Evolutionary conservation across 2,888 invertebrate genomes (phyloP).

Genomic region (Cephus spinipes): DNA sequence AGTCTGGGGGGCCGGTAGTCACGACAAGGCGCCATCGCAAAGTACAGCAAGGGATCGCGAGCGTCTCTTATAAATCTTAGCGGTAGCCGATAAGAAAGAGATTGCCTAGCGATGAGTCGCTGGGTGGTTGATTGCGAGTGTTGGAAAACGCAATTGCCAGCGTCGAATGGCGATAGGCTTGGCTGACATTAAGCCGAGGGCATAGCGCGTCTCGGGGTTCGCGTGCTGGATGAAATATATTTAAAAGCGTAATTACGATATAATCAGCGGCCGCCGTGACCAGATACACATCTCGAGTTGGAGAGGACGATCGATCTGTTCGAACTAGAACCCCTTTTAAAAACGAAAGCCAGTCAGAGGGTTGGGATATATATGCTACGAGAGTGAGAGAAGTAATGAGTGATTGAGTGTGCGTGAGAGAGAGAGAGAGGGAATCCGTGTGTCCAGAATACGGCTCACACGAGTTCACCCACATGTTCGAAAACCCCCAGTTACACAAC

Average conservation of each 20-base stretch:
- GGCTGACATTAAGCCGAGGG: constrained; percentile 46
- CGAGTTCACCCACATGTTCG: constrained; percentile 5
- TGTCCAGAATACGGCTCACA: constrained; percentile 9
- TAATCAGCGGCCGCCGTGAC: constrained; percentile 58
- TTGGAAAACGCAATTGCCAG: not conserved
- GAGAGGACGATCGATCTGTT: constrained; percentile 57
- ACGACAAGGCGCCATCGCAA: constrained; percentile 45
- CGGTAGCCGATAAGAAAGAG: constrained; percentile 51
- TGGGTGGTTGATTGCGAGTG: constrained; percentile 5
- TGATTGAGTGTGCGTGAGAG: constrained; percentile 10
- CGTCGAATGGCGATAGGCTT: constrained; percentile 1
- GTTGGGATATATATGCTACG: not conserved
- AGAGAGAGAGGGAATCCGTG: not conserved
- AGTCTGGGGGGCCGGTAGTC: constrained; percentile 26
- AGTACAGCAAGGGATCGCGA: not conserved
- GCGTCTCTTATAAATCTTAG: constrained; percentile 42
- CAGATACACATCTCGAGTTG: constrained; percentile 53
- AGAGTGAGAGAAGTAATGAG: not conserved
- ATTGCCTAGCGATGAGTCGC: constrained; percentile 47
- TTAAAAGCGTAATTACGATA: constrained; percentile 62
- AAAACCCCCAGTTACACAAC: constrained; percentile 21
- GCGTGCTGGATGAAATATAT: constrained; percentile 62
- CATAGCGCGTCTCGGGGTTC: constrained; percentile 31
- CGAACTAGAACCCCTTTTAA: constrained; percentile 46
- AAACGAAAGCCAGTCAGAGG: constrained; percentile 19